Evolutionary conservation across 2,113 vertebrate species (phyloP).

Genomic region (Anhinga rufa): DNA sequence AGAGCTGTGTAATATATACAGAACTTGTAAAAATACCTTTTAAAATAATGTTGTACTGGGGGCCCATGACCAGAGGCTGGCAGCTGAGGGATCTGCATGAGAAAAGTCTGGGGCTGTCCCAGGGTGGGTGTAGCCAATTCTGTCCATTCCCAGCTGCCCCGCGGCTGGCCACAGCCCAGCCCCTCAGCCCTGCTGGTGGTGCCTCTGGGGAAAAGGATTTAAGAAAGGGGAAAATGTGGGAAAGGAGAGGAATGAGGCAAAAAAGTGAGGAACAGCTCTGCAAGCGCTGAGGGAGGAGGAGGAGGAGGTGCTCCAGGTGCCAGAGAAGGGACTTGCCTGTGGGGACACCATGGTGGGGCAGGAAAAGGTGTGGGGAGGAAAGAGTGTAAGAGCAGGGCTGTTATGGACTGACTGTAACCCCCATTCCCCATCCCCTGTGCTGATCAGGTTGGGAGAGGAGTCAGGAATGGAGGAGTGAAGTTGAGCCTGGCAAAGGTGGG

Average conservation of each 20-base stretch:
- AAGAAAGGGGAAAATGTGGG: fast-evolving
- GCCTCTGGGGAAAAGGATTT: no score
- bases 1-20: neutral
- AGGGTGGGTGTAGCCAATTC: fast-evolving
- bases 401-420: neutral
- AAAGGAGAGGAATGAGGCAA: neutral
- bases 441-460: fast-evolving
- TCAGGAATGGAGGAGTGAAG: neutral
- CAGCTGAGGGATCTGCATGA: neutral
- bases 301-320: neutral
- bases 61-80: fast-evolving
- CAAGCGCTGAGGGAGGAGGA: neutral
- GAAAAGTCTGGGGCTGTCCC: neutral
- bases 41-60: neutral
- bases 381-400: fast-evolving
- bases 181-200: fast-evolving
- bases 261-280: neutral
- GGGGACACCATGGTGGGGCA: neutral
- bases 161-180: fast-evolving
- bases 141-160: neutral
- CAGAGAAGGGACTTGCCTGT: neutral
- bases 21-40: neutral
- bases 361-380: neutral
- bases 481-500: neutral
- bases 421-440: fast-evolving